Evolutionary conservation across 1,140 invertebrate species (phyloP).

Genomic region (Eumaeus atala): DNA sequence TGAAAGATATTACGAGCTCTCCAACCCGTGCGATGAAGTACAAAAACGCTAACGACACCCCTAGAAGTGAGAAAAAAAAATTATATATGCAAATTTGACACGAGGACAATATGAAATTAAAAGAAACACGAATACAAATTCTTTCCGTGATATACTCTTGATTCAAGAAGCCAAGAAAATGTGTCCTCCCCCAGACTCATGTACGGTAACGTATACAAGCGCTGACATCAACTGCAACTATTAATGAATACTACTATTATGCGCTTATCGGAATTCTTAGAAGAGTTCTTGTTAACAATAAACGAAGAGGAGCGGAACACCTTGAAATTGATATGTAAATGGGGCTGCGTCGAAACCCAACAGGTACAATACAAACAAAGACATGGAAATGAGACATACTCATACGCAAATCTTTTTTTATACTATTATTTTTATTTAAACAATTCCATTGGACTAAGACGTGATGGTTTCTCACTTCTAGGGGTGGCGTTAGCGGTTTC

Average conservation of each 20-base stretch:
- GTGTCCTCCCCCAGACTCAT: no score
- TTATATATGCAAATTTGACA: no score
- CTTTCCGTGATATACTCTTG: no score
- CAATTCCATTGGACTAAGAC: conserved; percentile 20
- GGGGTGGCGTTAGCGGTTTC: conserved; percentile 18
- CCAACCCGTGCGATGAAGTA: conserved; percentile 33
- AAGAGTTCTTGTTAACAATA: conserved; percentile 32
- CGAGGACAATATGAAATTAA: no score
- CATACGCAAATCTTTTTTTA: no score
- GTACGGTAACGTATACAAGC: no score
- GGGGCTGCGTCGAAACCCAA: conserved; percentile 21
- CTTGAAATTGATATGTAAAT: conserved; percentile 33
- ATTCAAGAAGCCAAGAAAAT: no score
- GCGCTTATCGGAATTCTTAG: conserved; percentile 32
- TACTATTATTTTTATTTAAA: no score
- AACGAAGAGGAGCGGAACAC: conserved; percentile 24
- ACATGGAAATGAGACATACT: not conserved
- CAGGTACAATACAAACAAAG: conserved; percentile 28
- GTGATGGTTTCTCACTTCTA: not conserved
- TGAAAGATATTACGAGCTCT: conserved; percentile 26
- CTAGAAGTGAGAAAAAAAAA: not conserved
- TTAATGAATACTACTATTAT: conserved; percentile 24
- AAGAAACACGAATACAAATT: no score
- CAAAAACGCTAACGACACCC: conserved; percentile 19
- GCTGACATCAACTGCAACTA: no score